Evolutionary conservation across 2,888 invertebrate genomes (phyloP), one percentile per base, ranked within the genome.

Genomic region (Odontocerum albicorne): DNA sequence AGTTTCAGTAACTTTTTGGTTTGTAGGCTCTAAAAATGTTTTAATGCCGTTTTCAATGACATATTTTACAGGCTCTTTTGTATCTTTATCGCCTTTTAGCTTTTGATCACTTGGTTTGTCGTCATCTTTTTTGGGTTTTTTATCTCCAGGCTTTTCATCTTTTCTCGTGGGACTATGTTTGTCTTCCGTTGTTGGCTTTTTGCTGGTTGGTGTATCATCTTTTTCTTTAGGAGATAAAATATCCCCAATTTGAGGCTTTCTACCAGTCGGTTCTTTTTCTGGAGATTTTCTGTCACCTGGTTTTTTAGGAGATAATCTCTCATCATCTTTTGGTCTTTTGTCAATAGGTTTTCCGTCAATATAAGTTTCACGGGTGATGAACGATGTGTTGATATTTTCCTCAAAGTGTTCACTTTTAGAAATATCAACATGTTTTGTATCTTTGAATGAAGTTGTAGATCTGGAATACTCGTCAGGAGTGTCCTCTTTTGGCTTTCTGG

Each of bases 11-110:
- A 12, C 15, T 36, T 36, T 59, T 44, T 62, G 65, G 3, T 65
- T 65, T 1, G 65, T 63, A 49, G 61, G 62, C 3, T 40, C 19
- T 3, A 53, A 20, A 20, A 45, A 43, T 13, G 50, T 50, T 50
- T 33, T 50, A 1, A 50, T 33, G 6, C 50, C 50, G 35, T 54
- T 45, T 17, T 53, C 46, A 32, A 49, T 20, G 10, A 52, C 31
- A 31, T 44, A 42, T 46, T 39, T 36, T 7, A 46, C 20, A 20
- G 15, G 17, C 22, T 42, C 36, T 19, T 32, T 56, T 7, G 58
- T 49, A 3, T 62, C 45, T 17, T 61, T 66, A 13, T 65, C 63
- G 2, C 46, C 43, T 2, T 59, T 58, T 17, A 40, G 33, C 17
- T 51, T 46, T 39, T 38, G 31, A 31, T 39, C 40, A 49, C 15